Conservation (phyloP, 2,113 vertebrate genomes). For the Cochlearius cochlearius region DNA sequence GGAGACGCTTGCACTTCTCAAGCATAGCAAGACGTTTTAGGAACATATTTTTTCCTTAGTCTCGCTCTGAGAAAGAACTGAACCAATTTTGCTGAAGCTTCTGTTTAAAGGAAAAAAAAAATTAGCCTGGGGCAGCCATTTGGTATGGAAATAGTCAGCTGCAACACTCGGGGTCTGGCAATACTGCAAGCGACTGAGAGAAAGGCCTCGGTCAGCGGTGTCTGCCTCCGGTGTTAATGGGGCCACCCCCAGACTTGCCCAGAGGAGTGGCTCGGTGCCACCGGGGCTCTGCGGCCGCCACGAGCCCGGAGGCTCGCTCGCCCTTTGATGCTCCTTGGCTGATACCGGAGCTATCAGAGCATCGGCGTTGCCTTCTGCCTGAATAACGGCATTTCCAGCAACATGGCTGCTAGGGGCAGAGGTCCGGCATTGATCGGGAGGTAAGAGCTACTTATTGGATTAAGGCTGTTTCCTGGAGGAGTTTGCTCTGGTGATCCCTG, state of each 20-base stretch:
- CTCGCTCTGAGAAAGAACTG: background rate
- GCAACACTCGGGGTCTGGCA: background rate
- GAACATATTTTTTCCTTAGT: conserved; percentile 1
- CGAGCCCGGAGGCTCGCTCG: background rate
- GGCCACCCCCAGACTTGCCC: background rate
- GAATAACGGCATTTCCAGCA: background rate
- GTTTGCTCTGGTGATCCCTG: accelerated
- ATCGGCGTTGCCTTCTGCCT: background rate
- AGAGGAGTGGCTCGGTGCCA: background rate
- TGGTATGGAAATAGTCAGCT: background rate
- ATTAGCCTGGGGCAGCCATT: background rate
- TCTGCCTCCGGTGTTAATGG: background rate
- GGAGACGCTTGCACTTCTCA: background rate
- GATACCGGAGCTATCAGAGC: background rate
- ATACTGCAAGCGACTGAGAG: background rate
- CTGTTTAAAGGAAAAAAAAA: background rate
- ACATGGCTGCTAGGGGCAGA: background rate
- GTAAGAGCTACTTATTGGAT: background rate
- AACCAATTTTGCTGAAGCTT: conserved; percentile 25
- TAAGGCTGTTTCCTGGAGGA: background rate
- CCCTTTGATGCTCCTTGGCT: background rate
- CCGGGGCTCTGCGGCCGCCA: background rate
- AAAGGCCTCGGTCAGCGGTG: background rate
- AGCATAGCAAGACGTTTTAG: background rate
- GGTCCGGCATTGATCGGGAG: background rate